Base-by-base conservation (phyloP, 2,888 invertebrate species). In the Nymphalis c-album region DNA sequence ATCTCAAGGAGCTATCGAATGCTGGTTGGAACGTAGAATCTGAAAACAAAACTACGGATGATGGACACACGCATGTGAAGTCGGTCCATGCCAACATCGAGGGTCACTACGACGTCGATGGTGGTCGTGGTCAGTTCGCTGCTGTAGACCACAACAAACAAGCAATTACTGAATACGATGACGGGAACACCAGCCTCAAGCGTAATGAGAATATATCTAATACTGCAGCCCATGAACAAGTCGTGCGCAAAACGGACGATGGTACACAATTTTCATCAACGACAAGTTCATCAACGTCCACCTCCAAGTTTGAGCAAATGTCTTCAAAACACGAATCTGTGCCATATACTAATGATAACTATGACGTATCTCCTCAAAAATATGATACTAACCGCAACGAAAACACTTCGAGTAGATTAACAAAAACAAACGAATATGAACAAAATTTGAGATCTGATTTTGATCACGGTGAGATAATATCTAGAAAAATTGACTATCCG, bases 1-100 rank as follows among this genome's bases (percentile, higher is more conserved):
- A 92, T 83, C 79, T 91, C 75, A 86, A 90, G 75, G 90, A 88
- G 77, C 84, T 88, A 55, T 90, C 91, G 48, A 90, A 93, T 71
- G 93, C 94, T 57, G 95, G 95, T 61, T 95, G 95, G 95, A 94
- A 94, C 79, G 94, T 95, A 59, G 93, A 94, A 74, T 93, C 94
- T 7, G 94, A 94, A 66, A 93, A 94, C 71, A 94, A 92, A 81
- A 92, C 92, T 3, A 94, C 93, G 55, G 92, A 94, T 68, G 95
- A 95, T 78, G 95, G 95, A 0, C 94, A 94, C 78, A 94, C 94
- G 5, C 93, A 93, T 73, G 92, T 94, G 59, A 93, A 93, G 59
- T 92, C 93, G 68, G 93, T 94, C 31, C 77, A 93, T 67, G 95
- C 95, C 48, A 94, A 94, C 74, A 95, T 95, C 71, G 93, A 94